These are phyloP conservation scores for Pimpla rufipes DNA, from an alignment of 2,888 invertebrate genomes.

Conservation along the genomic window DNA sequence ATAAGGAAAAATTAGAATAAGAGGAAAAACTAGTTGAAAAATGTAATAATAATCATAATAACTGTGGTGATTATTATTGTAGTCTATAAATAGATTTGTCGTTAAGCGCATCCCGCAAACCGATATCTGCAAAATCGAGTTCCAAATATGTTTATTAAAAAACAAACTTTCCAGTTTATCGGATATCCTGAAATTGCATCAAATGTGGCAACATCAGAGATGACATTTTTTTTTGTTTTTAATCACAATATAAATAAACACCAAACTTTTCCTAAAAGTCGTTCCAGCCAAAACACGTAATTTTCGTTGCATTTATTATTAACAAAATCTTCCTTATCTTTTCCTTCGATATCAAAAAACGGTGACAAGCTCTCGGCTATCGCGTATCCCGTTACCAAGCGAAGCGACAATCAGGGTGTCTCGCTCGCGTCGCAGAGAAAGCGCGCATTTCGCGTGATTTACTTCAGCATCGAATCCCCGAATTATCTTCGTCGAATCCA, in stretches of 20 bases:
- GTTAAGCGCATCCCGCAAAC: too few species aligned
- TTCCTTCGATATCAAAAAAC: neutral
- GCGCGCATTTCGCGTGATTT: neutral
- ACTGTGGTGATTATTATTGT: too few species aligned
- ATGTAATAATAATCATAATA: too few species aligned
- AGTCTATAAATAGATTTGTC: too few species aligned
- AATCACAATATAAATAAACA: neutral
- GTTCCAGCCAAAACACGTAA: too few species aligned
- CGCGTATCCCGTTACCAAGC: slow-evolving; percentile 7
- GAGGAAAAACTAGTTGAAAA: too few species aligned
- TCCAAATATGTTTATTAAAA: neutral
- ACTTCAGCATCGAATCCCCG: too few species aligned
- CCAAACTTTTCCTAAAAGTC: too few species aligned
- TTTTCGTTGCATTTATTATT: too few species aligned
- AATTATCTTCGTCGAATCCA: neutral
- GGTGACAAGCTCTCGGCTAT: neutral
- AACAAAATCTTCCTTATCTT: too few species aligned
- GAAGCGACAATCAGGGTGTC: neutral
- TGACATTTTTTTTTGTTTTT: neutral
- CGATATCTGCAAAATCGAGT: neutral
- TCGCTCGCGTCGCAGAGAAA: neutral
- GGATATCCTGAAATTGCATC: neutral
- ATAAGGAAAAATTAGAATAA: too few species aligned
- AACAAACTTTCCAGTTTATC: neutral
- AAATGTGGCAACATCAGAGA: neutral